Evolutionary conservation across 2,113 vertebrate species (phyloP).

Genomic region (Hippolais icterina): DNA sequence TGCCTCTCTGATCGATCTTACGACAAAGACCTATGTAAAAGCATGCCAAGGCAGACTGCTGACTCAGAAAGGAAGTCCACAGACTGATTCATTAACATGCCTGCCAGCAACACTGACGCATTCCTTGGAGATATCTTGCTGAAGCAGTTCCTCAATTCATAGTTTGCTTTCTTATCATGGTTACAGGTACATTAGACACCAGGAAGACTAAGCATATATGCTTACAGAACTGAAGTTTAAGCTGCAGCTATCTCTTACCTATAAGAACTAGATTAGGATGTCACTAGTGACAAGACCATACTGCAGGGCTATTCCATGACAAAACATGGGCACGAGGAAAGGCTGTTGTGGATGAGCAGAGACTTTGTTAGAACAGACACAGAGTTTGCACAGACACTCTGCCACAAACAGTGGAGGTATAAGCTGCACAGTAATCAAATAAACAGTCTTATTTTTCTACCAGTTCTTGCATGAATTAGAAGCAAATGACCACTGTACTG

Average conservation of each 20-base stretch:
- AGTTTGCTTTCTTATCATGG: background rate
- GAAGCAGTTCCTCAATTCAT: background rate
- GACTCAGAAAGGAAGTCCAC: background rate
- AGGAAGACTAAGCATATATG: background rate
- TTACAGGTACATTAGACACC: background rate
- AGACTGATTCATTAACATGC: background rate
- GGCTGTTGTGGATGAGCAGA: background rate
- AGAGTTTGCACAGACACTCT: background rate
- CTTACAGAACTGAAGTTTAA: background rate
- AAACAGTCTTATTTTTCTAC: background rate
- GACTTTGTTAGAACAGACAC: background rate
- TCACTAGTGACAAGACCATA: background rate
- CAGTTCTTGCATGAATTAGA: background rate
- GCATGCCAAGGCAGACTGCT: background rate
- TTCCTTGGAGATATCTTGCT: background rate
- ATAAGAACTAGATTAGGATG: background rate
- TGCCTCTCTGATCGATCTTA: background rate
- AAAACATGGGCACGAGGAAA: background rate
- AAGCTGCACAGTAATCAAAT: background rate
- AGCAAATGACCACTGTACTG: background rate
- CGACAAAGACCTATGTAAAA: background rate
- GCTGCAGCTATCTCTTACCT: background rate
- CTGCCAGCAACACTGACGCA: background rate
- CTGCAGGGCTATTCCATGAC: rapidly evolving
- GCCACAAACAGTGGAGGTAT: background rate